Evolutionary conservation across 2,888 invertebrate genomes (phyloP).

Genomic region (Temnothorax rugatulus): DNA sequence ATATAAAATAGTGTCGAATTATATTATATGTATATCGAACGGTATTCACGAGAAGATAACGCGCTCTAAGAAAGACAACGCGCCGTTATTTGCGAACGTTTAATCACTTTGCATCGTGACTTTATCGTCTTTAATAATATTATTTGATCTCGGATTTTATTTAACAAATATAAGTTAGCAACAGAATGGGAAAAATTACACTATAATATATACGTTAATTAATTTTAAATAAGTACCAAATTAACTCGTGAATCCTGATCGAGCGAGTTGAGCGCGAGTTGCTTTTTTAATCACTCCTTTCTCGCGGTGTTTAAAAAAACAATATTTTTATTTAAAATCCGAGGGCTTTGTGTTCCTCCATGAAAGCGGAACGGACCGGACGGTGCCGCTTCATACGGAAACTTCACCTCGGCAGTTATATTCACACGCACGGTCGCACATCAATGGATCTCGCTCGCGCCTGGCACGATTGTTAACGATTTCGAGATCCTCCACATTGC

Average conservation of each 20-base stretch:
- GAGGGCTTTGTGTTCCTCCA: neutral
- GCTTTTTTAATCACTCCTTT: neutral
- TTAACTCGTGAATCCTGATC: neutral
- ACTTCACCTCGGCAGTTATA: constrained; percentile 80
- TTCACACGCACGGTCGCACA: constrained; percentile 82
- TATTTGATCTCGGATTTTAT: neutral
- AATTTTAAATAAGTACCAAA: neutral
- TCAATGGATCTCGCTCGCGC: constrained; percentile 81
- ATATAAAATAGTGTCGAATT: constrained; percentile 29
- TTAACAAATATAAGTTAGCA: no score
- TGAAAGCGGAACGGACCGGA: constrained; percentile 31
- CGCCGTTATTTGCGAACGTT: neutral
- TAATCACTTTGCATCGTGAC: neutral
- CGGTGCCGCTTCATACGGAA: constrained; percentile 44
- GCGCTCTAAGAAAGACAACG: neutral
- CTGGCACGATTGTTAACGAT: constrained; percentile 82
- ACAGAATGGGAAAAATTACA: no score
- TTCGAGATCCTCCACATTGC: constrained; percentile 75
- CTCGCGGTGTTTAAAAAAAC: constrained; percentile 20
- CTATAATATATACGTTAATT: no score
- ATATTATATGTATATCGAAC: neutral
- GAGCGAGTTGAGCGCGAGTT: neutral
- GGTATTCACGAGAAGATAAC: neutral
- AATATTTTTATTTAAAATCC: constrained; percentile 24
- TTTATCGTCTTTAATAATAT: neutral